Conservation (phyloP, 2,797 vertebrate genomes). For the Urocyon cinereoargenteus region DNA sequence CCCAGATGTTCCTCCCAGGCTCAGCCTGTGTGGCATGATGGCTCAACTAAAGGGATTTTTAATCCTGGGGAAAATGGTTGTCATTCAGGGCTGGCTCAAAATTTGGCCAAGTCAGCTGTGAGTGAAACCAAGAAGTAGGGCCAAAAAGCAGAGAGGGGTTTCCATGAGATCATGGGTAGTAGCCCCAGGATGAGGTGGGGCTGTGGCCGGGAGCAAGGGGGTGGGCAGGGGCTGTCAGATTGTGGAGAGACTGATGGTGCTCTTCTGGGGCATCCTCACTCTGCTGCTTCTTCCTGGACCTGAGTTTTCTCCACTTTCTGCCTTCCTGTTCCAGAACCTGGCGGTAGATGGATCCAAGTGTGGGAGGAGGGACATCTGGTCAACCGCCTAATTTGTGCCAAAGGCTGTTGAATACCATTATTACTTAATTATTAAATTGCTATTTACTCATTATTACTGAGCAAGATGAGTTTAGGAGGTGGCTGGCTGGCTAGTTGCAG, state of each 20-base stretch:
- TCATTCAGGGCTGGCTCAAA: constrained; percentile 48
- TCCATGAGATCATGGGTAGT: neutral
- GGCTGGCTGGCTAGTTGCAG: neutral
- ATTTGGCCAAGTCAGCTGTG: constrained; percentile 18
- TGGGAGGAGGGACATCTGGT: neutral
- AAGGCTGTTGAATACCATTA: neutral
- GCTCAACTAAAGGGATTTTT: constrained; percentile 44
- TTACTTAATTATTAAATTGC: neutral
- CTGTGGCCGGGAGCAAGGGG: neutral
- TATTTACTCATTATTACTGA: neutral
- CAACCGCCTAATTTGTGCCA: neutral
- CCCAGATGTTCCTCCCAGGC: constrained; percentile 49
- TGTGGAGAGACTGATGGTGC: neutral
- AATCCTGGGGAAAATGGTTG: constrained; percentile 60
- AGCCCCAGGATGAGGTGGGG: no score
- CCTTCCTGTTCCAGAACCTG: neutral
- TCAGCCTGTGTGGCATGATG: constrained; percentile 56
- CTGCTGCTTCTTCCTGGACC: neutral
- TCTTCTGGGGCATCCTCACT: neutral
- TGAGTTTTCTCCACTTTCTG: neutral
- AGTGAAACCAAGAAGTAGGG: neutral
- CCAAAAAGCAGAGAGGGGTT: neutral
- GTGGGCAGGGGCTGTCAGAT: neutral
- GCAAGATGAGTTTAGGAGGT: neutral
- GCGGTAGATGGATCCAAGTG: neutral